These are phyloP conservation scores for Exephanes ischioxanthus DNA, from an alignment of 2,888 invertebrate genomes.

Conservation along the genomic window DNA sequence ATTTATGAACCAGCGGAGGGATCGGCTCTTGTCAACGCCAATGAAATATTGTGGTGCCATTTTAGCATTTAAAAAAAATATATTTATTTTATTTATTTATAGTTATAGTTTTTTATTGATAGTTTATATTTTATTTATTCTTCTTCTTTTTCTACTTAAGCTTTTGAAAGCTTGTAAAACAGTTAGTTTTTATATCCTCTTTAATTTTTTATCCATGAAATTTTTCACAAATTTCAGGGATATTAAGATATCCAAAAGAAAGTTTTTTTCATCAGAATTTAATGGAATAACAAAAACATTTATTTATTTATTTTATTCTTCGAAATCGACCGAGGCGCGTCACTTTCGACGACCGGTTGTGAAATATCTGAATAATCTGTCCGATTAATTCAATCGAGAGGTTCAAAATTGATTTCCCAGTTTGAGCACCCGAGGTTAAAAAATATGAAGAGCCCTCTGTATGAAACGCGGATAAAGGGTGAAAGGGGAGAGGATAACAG, in stretches of 20 bases:
- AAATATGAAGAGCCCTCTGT: conserved; percentile 58
- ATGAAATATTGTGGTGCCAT: neutral
- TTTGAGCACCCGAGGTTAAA: conserved; percentile 34
- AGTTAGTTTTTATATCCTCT: too few species aligned
- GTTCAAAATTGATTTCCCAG: conserved; percentile 58
- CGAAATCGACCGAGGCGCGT: too few species aligned
- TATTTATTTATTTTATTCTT: too few species aligned
- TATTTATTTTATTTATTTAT: neutral
- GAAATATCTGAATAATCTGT: too few species aligned
- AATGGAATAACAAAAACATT: too few species aligned
- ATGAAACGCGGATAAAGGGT: conserved; percentile 66
- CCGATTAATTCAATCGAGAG: conserved; percentile 42
- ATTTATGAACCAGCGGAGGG: conserved; percentile 71
- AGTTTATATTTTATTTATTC: neutral
- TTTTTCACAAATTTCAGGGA: too few species aligned
- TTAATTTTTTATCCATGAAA: too few species aligned
- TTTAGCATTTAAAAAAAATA: neutral
- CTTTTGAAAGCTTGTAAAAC: too few species aligned
- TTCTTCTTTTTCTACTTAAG: neutral
- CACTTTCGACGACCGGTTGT: too few species aligned
- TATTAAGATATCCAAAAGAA: too few species aligned
- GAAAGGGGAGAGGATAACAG: conserved; percentile 71
- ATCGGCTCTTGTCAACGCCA: conserved; percentile 72
- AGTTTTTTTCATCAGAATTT: too few species aligned
- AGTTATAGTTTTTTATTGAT: too few species aligned